Percentiles rank a stretch among this genome's conserved stretches.
phyloP scores from a whole-genome alignment of 2,797 vertebrate genomes.

The Gambusia yucatana region DNA sequence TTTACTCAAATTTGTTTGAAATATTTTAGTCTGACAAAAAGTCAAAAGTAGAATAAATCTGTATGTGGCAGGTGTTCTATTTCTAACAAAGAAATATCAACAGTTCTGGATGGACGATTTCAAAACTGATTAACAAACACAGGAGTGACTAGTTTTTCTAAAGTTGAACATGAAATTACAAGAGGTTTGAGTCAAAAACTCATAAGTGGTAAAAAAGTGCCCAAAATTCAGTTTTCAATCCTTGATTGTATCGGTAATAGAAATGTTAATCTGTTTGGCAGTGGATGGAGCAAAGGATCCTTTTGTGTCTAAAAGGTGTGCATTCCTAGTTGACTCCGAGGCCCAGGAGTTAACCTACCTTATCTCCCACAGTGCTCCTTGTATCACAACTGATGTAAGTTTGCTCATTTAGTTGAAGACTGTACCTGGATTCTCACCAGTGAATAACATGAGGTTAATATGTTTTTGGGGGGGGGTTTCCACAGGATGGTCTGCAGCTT shows the following conservation, averaged over 20 bases:
- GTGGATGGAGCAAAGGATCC: slow-evolving; percentile 66
- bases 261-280: slow-evolving; percentile 42
- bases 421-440: neutral
- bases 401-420: neutral
- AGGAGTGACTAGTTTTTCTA: neutral
- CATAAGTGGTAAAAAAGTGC: neutral
- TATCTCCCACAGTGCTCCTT: slow-evolving; percentile 53
- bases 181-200: neutral
- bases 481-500: slow-evolving; percentile 57
- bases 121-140: neutral
- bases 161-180: neutral
- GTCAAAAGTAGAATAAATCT: neutral
- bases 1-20: neutral
- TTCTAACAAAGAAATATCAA: neutral
- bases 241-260: neutral
- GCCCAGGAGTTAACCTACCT: slow-evolving; percentile 59
- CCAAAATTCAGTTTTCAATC: neutral
- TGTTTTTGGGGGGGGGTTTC: neutral
- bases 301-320: slow-evolving; percentile 75
- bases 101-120: neutral
- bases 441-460: neutral
- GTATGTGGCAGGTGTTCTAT: neutral
- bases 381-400: slow-evolving; percentile 67
- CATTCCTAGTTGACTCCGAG: slow-evolving; percentile 37
- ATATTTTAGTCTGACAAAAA: neutral